A percentile compares a stretch with the other conserved stretches of the same genome.
Conservation (phyloP, 1,140 invertebrate species). For the Oppia nitens region DNA sequence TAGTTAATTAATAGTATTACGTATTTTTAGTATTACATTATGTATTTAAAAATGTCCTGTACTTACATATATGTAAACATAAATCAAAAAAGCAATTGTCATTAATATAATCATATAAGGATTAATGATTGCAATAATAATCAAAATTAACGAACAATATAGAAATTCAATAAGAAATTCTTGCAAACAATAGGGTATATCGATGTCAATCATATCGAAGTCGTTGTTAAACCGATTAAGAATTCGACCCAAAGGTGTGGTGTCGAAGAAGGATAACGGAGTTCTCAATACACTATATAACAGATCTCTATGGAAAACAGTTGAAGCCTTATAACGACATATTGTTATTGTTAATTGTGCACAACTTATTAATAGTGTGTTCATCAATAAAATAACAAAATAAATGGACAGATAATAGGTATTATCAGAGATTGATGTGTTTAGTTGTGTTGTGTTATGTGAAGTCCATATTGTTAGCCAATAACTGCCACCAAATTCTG, state of each 20-base stretch:
- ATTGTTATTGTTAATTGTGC: too few relatives aligned
- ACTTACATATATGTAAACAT: slow-evolving; percentile 39
- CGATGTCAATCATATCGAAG: slow-evolving; percentile 28
- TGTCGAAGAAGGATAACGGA: slow-evolving; percentile 32
- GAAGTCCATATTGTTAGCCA: slow-evolving; percentile 58
- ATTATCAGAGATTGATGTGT: slow-evolving; percentile 26
- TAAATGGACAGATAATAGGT: slow-evolving; percentile 18
- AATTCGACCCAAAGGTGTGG: slow-evolving; percentile 37
- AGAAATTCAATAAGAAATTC: slow-evolving; percentile 20
- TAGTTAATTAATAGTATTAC: slow-evolving; percentile 35
- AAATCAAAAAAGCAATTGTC: slow-evolving; percentile 31
- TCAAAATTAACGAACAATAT: slow-evolving; percentile 19
- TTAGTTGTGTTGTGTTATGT: slow-evolving; percentile 28
- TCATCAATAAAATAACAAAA: slow-evolving; percentile 16
- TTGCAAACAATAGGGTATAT: slow-evolving; percentile 27
- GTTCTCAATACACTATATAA: slow-evolving; percentile 24
- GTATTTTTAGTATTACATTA: slow-evolving; percentile 33
- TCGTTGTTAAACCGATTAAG: slow-evolving; percentile 35
- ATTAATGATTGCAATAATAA: slow-evolving; percentile 25
- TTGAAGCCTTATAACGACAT: slow-evolving; percentile 18
- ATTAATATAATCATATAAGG: slow-evolving; percentile 35
- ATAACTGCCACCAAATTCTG: slow-evolving; percentile 72
- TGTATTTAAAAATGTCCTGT: slow-evolving; percentile 30
- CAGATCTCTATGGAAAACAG: slow-evolving; percentile 22
- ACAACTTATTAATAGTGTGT: slow-evolving; percentile 19